These are phyloP conservation scores for Scopus umbretta DNA, from an alignment of 2,113 vertebrate genomes.

Conservation along the genomic window DNA sequence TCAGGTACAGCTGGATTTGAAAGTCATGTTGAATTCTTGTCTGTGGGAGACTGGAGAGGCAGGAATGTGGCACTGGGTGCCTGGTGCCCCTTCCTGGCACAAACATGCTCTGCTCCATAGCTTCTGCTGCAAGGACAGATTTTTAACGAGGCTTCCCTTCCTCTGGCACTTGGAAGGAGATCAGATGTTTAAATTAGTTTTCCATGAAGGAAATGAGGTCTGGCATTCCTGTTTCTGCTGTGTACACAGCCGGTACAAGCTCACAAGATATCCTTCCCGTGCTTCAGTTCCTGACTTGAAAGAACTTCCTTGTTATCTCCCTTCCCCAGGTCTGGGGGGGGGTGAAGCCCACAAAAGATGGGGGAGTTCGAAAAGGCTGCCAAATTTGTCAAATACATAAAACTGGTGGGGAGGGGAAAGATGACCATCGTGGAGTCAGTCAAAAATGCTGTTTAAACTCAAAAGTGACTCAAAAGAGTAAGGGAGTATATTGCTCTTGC, in stretches of 20 bases:
- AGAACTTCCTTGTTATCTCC: not conserved
- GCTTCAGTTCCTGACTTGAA: not conserved
- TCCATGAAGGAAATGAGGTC: not conserved
- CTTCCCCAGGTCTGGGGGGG: not conserved
- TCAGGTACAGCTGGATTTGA: not conserved
- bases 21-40: rapidly evolving
- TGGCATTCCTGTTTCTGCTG: not conserved
- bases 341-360: not conserved
- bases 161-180: not conserved
- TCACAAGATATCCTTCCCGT: not conserved
- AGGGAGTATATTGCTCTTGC: not conserved
- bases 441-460: not conserved
- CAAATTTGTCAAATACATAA: not conserved
- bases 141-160: not conserved
- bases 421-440: rapidly evolving
- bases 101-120: rapidly evolving
- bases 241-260: rapidly evolving
- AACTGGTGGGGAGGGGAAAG: not conserved
- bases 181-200: not conserved
- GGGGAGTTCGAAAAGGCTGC: not conserved
- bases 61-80: not conserved
- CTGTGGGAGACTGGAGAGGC: not conserved
- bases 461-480: not conserved
- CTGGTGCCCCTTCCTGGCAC: not conserved
- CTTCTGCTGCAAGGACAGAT: no score